Evolutionary conservation across 2,113 vertebrate species (phyloP), one percentile per base, ranked within the genome.

Genomic region (Leucopsar rothschildi): DNA sequence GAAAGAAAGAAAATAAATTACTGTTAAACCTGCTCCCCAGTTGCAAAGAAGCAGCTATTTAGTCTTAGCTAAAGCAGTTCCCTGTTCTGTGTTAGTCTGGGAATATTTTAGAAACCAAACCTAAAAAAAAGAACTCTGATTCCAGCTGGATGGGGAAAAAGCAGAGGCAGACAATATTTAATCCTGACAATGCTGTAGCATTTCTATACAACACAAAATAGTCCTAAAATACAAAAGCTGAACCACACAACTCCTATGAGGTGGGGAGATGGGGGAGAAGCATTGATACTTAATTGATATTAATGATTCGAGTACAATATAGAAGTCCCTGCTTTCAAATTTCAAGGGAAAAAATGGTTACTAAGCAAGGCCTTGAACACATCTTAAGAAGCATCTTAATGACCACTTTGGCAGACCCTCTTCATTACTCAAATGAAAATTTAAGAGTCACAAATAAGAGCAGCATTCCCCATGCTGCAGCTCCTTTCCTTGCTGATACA

Each of bases 21-120:
- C 12, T 59, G 8, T 49, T 76, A 79, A 49, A 70, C 11, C 31
- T 29, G 7, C 24, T 9, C 8, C 8, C 20, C 24, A 60, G 19
- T 5, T 27, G 52, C 77, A 71, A 86, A 61, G 28, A 33, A 63
- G 28, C 8, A n/a, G 35, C 12, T 52, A 37, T 66, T 86, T 40
- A 76, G n/a, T 55, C 63, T 72, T 60, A 39, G 19, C 16, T 72
- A 49, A 61, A 72, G 35, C 31, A 66, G 35, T 40, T 65, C 7
- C 17, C 12, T 33, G 4, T 20, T 60, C 65, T 56, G 16, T 57
- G 45, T 65, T 86, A 37, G 40, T 28, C 39, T 82, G 39, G 28
- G 8, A 86, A 44, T 66, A 86, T 56, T 68, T 80, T 57, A 91
- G 80, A 91, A 91, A 86, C 12, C 27, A 73, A 82, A 56, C 19